Conservation (phyloP, 2,113 vertebrate species). For the Cnemophilus loriae region DNA sequence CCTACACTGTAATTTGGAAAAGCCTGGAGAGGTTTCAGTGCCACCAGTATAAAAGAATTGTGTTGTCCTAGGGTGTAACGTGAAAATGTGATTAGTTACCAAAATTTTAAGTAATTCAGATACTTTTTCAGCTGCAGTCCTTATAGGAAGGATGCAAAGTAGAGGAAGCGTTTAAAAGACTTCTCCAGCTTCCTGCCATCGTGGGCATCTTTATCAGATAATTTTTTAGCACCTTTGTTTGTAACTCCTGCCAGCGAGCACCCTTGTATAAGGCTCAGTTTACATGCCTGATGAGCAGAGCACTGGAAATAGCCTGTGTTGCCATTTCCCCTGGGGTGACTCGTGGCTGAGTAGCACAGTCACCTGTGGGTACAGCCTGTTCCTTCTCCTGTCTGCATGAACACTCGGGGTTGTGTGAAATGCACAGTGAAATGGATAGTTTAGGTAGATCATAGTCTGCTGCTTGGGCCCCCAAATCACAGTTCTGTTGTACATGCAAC, state of each 20-base stretch:
- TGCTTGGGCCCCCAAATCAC: background rate
- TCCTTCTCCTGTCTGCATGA: fast-evolving
- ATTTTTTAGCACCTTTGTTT: background rate
- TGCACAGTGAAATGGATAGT: background rate
- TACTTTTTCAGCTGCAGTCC: background rate
- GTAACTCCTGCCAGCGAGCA: background rate
- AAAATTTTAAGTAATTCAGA: background rate
- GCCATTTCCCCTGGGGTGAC: background rate
- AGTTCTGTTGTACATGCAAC: background rate
- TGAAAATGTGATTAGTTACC: background rate
- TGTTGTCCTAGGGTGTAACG: background rate
- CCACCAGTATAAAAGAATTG: background rate
- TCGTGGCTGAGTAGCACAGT: background rate
- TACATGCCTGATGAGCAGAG: background rate
- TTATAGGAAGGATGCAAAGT: background rate
- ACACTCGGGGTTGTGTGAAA: background rate
- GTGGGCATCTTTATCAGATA: background rate
- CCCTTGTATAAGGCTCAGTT: background rate
- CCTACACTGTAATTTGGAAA: background rate
- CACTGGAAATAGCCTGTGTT: fast-evolving
- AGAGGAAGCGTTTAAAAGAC: background rate
- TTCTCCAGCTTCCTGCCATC: background rate
- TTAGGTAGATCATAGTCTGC: background rate
- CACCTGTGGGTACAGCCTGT: background rate
- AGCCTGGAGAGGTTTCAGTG: background rate